Base-by-base conservation (phyloP, 1,140 invertebrate genomes). In the Pogonomyrmex barbatus region DNA sequence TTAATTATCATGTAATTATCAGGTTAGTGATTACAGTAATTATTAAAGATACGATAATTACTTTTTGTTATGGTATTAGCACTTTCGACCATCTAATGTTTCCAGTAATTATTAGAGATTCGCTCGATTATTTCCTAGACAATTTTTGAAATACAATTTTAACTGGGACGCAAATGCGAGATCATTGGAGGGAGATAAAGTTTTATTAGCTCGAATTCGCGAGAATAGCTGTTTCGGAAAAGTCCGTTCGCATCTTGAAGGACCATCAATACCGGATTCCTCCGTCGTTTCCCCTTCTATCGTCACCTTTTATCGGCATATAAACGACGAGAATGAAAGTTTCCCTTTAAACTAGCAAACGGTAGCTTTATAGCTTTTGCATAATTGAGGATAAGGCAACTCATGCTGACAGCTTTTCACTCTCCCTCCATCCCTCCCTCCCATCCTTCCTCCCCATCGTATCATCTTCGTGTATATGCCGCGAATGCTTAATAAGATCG, bases 401-500 rank as follows among this genome's bases (percentile, higher is more conserved):
- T 73, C 36, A 33, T 12, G 33, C 45, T 6, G 60, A 65, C 76
- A 78, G 30, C 39, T 65, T 67, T 77, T 60, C 24, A 63, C 1
- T 39, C 24, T 12, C 17, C 17, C 45, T n/a, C 33, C 17, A 30
- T 8, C 6, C 36, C 1, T 17, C 75, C 30, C 17, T 24, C 24
- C 24, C 24, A 24, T 2, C 2, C 24, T 6, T 33, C 9, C 2
- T 12, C 17, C 17, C 45, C 12, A 17, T n/a, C n/a, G n/a, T n/a
- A n/a, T n/a, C n/a, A n/a, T 30, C 45, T 8, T 3, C 36, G 8
- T 63, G 42, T 76, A 24, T 60, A 14, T 45, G 24, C 60, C 30
- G 58, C 60, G 30, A 78, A 52, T 17, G 60, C 17, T 33, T 86
- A 88, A 89, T 88, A 82, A 88, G 60, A 88, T 88, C 52, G 82